Conservation (phyloP, 2,797 vertebrate species). For the Eutrigla gurnardus region DNA sequence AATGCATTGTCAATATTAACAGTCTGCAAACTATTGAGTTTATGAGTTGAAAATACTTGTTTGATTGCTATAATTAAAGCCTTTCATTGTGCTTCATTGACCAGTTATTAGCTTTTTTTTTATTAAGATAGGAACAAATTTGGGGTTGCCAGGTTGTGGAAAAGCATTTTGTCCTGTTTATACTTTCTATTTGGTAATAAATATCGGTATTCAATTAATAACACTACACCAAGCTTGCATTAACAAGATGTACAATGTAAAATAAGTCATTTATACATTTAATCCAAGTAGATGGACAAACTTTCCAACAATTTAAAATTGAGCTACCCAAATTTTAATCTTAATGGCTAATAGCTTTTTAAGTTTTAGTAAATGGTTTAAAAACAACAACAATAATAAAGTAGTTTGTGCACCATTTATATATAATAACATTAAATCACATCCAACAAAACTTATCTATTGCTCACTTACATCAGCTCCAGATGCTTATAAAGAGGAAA, state of each 20-base stretch:
- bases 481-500: conserved; percentile 6
- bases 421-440: not conserved
- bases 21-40: not conserved
- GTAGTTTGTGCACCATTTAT: not conserved
- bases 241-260: not conserved
- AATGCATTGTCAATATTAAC: conserved; percentile 20
- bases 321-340: not conserved
- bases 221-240: not conserved
- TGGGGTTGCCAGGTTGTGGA: not conserved
- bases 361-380: not conserved
- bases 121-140: not conserved
- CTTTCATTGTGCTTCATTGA: not conserved
- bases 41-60: not conserved
- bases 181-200: not conserved
- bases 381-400: no score
- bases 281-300: not conserved
- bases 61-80: not conserved
- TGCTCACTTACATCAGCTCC: not conserved
- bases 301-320: no score
- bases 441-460: not conserved
- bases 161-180: not conserved
- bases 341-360: not conserved
- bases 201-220: not conserved
- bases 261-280: not conserved
- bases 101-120: not conserved